Percentiles rank a stretch among this genome's conserved stretches.
Evolutionary conservation across 2,797 vertebrate genomes (phyloP).

Genomic region (Arnoldichthys spilopterus): DNA sequence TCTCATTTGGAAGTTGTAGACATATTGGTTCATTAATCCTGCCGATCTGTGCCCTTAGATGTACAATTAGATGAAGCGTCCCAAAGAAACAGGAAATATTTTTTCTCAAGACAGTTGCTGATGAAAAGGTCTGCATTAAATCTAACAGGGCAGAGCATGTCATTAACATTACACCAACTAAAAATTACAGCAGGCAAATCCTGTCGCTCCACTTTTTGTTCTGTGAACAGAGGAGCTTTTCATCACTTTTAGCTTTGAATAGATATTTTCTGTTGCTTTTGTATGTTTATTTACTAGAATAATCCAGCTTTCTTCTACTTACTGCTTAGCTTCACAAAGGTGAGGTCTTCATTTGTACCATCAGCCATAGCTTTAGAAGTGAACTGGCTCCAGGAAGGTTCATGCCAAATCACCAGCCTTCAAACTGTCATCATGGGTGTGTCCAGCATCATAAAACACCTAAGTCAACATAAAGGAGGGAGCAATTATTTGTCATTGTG

Average conservation of each 20-base stretch:
- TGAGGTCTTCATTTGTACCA: not conserved
- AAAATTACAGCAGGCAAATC: too few relatives aligned
- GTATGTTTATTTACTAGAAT: not conserved
- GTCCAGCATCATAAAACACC: too few relatives aligned
- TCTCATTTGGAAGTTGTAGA: not conserved
- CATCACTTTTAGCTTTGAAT: not conserved
- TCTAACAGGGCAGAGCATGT: too few relatives aligned
- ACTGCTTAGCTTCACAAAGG: too few relatives aligned
- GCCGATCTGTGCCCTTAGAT: not conserved
- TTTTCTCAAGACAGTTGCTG: not conserved
- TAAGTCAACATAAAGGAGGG: too few relatives aligned
- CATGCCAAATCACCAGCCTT: too few relatives aligned
- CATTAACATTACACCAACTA: not conserved
- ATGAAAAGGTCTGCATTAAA: not conserved
- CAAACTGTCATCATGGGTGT: too few relatives aligned
- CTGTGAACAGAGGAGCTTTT: not conserved
- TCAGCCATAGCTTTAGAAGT: not conserved
- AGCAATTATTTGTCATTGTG: too few relatives aligned
- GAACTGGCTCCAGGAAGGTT: not conserved
- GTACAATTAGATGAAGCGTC: not conserved
- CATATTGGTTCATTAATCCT: not conserved
- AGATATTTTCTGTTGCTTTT: not conserved
- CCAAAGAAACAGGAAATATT: not conserved
- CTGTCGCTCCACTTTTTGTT: not conserved
- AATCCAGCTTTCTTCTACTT: not conserved